These are phyloP conservation scores for Sogatella furcifera DNA, from an alignment of 1,140 invertebrate species.

Conservation along the genomic window DNA sequence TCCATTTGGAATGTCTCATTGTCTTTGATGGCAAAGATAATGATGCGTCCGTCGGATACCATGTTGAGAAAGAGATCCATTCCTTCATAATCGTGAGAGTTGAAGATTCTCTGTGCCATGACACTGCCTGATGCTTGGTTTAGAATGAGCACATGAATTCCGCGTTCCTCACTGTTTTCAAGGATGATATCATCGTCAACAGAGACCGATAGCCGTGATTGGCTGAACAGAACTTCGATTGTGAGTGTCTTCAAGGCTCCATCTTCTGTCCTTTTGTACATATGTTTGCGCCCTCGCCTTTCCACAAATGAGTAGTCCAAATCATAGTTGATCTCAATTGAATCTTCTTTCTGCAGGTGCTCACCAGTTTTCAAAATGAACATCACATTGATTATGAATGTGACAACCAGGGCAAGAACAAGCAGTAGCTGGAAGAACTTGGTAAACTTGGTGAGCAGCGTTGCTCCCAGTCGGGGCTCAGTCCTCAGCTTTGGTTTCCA, in stretches of 20 bases:
- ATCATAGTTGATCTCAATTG: background rate
- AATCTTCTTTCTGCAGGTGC: slow-evolving; percentile 33
- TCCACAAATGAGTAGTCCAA: background rate
- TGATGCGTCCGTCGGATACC: slow-evolving; percentile 45
- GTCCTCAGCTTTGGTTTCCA: slow-evolving; percentile 23
- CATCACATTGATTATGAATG: slow-evolving; percentile 42
- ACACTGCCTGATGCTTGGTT: slow-evolving; percentile 50
- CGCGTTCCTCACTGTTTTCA: slow-evolving; percentile 45
- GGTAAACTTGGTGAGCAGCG: slow-evolving; percentile 15
- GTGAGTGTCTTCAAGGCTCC: slow-evolving; percentile 33
- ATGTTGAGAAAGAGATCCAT: slow-evolving; percentile 51
- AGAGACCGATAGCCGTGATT: slow-evolving; percentile 40
- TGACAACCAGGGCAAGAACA: slow-evolving; percentile 39
- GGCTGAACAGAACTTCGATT: slow-evolving; percentile 46
- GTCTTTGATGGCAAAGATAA: slow-evolving; percentile 54
- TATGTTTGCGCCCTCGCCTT: slow-evolving; percentile 16
- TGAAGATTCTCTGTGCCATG: slow-evolving; percentile 51
- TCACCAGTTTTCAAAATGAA: slow-evolving; percentile 45
- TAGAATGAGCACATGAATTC: slow-evolving; percentile 50
- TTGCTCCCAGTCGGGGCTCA: slow-evolving; percentile 7
- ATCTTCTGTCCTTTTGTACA: too few relatives aligned
- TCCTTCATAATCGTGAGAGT: slow-evolving; percentile 52
- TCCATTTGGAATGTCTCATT: slow-evolving; percentile 56
- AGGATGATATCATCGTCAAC: slow-evolving; percentile 50
- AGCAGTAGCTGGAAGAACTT: slow-evolving; percentile 33